Percentiles rank a stretch among this genome's conserved stretches.
Evolutionary conservation across 2,797 vertebrate genomes (phyloP).

Genomic region (Botia almorhae): DNA sequence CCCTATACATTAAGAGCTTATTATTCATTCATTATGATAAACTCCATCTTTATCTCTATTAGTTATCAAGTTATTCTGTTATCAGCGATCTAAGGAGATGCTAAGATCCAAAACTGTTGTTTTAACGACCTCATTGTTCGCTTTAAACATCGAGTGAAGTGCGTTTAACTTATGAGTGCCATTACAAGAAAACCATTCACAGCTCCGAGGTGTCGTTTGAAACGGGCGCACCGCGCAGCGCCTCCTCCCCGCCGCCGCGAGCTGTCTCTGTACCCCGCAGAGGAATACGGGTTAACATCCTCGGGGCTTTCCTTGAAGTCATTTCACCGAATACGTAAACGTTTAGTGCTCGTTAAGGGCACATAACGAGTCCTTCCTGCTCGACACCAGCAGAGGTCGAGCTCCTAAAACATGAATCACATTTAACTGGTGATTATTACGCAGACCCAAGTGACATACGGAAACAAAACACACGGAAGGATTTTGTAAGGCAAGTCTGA

Average conservation of each 20-base stretch:
- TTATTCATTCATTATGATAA: not conserved
- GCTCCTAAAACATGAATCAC: not conserved
- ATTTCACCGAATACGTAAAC: conserved; percentile 38
- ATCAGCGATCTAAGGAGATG: not conserved
- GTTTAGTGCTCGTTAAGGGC: conserved; percentile 42
- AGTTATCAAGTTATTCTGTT: not conserved
- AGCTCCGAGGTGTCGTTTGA: conserved; percentile 27
- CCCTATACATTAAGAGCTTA: not conserved
- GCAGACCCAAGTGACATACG: not conserved
- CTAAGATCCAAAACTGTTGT: conserved; percentile 25
- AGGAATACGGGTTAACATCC: conserved; percentile 18
- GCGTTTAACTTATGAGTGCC: conserved; percentile 25
- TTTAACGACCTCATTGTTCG: conserved; percentile 12
- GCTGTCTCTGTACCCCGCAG: not conserved
- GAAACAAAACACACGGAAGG: no score
- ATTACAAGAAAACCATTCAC: conserved; percentile 22
- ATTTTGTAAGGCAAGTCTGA: no score
- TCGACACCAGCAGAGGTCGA: conserved; percentile 15
- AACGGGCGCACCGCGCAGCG: not conserved
- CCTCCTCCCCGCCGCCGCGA: not conserved
- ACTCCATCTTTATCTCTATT: not conserved
- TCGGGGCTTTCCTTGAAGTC: conserved; percentile 30
- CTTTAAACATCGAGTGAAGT: conserved; percentile 31
- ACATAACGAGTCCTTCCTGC: conserved; percentile 30
- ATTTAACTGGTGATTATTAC: not conserved